Percentiles rank a stretch among this genome's conserved stretches.
phyloP scores from a whole-genome alignment of 37 sponge, comb jelly and placozoan genomes.

The Beroe forskalii region DNA sequence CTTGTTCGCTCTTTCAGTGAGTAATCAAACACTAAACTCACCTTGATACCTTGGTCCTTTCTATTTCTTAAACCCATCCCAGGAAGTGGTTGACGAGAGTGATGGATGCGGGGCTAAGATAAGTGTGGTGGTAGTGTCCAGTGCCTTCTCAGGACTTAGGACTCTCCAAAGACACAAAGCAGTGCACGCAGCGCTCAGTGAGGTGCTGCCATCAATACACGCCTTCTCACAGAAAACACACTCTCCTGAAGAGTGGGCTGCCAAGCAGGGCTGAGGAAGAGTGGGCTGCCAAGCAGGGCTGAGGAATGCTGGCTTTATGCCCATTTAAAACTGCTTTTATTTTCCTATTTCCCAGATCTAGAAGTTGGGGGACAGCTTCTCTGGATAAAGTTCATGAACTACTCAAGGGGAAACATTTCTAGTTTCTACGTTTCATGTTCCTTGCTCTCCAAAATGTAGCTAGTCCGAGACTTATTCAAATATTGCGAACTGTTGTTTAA shows the following conservation, averaged over 20 bases:
- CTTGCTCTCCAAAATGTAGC: too few relatives aligned
- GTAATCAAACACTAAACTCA: background rate
- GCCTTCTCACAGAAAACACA: conserved; percentile 62
- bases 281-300: too few relatives aligned
- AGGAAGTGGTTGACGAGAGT: conserved; percentile 61
- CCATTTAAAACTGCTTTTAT: too few relatives aligned
- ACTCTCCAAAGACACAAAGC: conserved; percentile 35
- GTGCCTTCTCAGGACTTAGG: background rate
- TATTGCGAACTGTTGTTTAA: too few relatives aligned
- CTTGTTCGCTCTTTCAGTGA: too few relatives aligned
- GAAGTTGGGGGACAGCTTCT: too few relatives aligned
- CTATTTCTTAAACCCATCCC: background rate
- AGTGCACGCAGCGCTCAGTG: conserved; percentile 21
- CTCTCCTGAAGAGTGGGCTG: conserved; percentile 38
- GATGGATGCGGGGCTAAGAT: conserved; percentile 63
- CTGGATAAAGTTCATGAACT: too few relatives aligned
- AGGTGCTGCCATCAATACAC: conserved; percentile 24
- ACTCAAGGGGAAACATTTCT: too few relatives aligned
- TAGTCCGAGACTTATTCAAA: too few relatives aligned
- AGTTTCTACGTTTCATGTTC: too few relatives aligned
- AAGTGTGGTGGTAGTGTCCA: background rate
- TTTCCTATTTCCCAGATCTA: too few relatives aligned
- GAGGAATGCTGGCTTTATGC: too few relatives aligned
- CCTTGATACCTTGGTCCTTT: background rate
- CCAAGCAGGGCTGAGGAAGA: background rate